Conservation (phyloP, 2,888 invertebrate genomes). For the Parasteatoda lunata region DNA sequence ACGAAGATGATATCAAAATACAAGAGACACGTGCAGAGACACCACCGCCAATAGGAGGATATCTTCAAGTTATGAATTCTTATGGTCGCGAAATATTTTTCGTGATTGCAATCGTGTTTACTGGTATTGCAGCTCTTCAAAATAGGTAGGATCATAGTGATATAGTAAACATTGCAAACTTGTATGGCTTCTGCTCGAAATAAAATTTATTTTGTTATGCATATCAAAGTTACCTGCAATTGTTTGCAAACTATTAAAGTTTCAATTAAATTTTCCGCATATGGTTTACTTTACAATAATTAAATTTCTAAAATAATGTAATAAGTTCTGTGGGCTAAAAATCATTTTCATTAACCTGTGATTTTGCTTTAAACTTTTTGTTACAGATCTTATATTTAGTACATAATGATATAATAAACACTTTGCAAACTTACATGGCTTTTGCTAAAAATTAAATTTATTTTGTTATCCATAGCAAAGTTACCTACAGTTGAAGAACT, state of each 20-base stretch:
- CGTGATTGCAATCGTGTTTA: conserved; percentile 80
- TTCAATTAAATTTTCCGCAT: not conserved
- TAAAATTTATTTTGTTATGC: conserved; percentile 31
- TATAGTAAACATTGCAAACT: not conserved
- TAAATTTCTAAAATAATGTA: too few species aligned
- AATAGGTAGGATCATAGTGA: conserved; percentile 78
- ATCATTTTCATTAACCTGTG: too few species aligned
- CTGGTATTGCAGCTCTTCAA: conserved; percentile 82
- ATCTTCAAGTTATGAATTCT: conserved; percentile 70
- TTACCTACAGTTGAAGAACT: too few species aligned
- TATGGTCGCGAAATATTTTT: conserved; percentile 81
- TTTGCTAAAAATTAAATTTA: too few species aligned
- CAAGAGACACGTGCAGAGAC: conserved; percentile 65
- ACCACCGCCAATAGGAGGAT: conserved; percentile 26
- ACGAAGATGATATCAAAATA: conserved; percentile 65
- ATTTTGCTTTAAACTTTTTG: too few species aligned
- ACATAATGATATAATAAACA: too few species aligned
- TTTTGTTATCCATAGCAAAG: too few species aligned
- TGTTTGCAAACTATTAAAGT: conserved; percentile 27
- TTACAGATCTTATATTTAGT: too few species aligned
- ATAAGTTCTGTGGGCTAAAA: too few species aligned
- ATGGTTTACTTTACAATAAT: too few species aligned
- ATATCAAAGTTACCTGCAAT: conserved; percentile 15
- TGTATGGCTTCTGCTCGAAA: conserved; percentile 1
- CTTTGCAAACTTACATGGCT: too few species aligned